These are phyloP conservation scores for Zingel zingel DNA, from an alignment of 2,113 vertebrate genomes.

Conservation along the genomic window DNA sequence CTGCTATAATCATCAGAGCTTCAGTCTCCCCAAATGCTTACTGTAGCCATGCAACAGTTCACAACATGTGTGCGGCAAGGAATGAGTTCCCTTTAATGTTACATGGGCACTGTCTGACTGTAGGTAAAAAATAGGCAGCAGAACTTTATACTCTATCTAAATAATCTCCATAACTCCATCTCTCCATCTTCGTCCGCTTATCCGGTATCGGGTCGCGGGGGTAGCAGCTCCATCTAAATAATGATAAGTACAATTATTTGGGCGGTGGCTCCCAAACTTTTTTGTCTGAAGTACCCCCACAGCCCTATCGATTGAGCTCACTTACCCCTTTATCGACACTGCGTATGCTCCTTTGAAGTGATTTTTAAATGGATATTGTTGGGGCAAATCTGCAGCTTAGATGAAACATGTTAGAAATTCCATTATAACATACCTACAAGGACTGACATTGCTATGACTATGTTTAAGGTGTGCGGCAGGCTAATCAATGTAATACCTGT, in stretches of 20 bases:
- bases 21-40: background rate
- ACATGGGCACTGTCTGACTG: background rate
- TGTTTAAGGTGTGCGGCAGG: constrained; percentile 12
- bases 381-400: background rate
- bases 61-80: background rate
- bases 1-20: background rate
- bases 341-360: background rate
- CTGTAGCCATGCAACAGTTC: background rate
- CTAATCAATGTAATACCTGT: constrained; percentile 21
- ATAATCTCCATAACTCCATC: no score
- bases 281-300: background rate
- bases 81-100: background rate
- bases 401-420: background rate
- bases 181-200: no score
- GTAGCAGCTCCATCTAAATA: background rate
- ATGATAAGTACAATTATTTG: background rate
- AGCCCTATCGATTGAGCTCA: background rate
- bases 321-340: background rate
- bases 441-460: background rate
- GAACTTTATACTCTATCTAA: background rate
- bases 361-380: background rate
- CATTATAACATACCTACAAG: background rate
- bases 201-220: no score
- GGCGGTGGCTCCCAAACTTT: no score
- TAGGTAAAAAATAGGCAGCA: background rate